These are phyloP conservation scores for Monopis laevigella DNA, from an alignment of 2,888 invertebrate genomes.

Conservation along the genomic window DNA sequence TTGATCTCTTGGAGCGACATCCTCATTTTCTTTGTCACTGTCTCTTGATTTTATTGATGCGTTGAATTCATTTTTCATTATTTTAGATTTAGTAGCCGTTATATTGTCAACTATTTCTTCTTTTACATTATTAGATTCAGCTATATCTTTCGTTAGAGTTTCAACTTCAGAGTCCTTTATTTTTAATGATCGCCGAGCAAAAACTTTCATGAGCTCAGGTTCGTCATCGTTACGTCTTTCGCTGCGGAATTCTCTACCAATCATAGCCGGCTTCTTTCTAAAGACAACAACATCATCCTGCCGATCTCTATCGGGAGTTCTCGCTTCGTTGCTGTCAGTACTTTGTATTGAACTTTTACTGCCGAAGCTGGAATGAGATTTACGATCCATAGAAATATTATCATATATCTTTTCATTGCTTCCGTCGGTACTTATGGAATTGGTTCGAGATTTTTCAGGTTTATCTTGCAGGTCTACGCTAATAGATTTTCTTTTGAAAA, in stretches of 20 bases:
- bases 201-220: conserved; percentile 84
- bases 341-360: conserved; percentile 60
- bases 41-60: conserved; percentile 70
- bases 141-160: conserved; percentile 65
- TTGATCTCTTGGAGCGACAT: conserved; percentile 29
- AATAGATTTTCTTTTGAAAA: conserved; percentile 62
- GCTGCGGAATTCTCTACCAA: conserved; percentile 45
- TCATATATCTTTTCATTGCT: conserved; percentile 55
- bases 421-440: conserved; percentile 50
- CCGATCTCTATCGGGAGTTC: conserved; percentile 39
- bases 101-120: conserved; percentile 33
- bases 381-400: conserved; percentile 52
- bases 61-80: conserved; percentile 55
- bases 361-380: conserved; percentile 58
- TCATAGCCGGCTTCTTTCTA: conserved; percentile 62
- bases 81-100: conserved; percentile 38
- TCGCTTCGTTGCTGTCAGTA: conserved; percentile 50
- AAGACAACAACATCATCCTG: conserved; percentile 61
- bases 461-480: conserved; percentile 64
- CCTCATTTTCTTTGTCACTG: conserved; percentile 79
- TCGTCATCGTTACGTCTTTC: conserved; percentile 73
- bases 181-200: conserved; percentile 82
- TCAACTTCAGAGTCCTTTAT: conserved; percentile 76
- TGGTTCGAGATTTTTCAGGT: conserved; percentile 44
- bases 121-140: conserved; percentile 44